Evolutionary conservation across 2,113 vertebrate species (phyloP).

Genomic region (Phyllostomus discolor): DNA sequence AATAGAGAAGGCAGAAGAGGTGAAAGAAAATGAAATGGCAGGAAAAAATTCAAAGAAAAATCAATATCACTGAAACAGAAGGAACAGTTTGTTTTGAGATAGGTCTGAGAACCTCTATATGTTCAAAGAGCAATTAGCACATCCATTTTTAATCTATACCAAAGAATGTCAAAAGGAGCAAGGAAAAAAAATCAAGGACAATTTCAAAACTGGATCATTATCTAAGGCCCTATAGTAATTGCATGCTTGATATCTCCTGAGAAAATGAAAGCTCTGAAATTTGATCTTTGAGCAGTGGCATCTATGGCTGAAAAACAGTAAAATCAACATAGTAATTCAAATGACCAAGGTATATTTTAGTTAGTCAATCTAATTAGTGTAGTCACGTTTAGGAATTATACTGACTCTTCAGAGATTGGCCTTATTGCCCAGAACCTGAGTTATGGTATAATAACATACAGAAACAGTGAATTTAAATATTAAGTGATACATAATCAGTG

Average conservation of each 20-base stretch:
- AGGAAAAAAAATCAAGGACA: background rate
- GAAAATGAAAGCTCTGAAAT: background rate
- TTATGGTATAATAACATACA: background rate
- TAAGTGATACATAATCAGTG: background rate
- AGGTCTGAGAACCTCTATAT: background rate
- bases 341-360: background rate
- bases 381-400: background rate
- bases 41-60: background rate
- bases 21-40: conserved; percentile 13
- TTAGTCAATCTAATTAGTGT: background rate
- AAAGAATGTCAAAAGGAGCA: background rate
- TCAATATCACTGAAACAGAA: background rate
- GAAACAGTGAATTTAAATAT: background rate
- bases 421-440: background rate
- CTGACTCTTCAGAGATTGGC: background rate
- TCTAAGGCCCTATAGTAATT: background rate
- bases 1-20: background rate
- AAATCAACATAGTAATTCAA: background rate
- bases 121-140: background rate
- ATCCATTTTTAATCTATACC: background rate
- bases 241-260: background rate
- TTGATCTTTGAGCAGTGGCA: background rate
- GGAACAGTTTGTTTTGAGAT: background rate
- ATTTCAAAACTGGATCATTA: background rate
- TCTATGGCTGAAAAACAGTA: background rate